These are phyloP conservation scores for Labroides dimidiatus DNA, from an alignment of 2,797 vertebrate genomes.

Conservation along the genomic window DNA sequence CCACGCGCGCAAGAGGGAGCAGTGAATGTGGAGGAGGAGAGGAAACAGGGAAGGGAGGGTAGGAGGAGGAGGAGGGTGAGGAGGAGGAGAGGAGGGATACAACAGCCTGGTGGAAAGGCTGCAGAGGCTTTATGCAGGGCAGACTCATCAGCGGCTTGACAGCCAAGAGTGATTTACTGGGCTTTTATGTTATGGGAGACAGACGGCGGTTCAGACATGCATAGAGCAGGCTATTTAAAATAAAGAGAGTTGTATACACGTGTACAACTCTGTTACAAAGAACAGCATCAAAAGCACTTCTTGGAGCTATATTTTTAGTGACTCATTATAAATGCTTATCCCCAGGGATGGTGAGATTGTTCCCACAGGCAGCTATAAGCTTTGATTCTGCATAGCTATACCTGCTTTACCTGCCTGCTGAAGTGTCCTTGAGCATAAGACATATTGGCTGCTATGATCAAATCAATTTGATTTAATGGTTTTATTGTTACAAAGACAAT, in stretches of 20 bases:
- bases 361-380: conserved; percentile 10
- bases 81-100: conserved; percentile 37
- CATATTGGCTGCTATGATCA: neutral
- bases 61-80: conserved; percentile 29
- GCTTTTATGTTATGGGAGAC: conserved; percentile 45
- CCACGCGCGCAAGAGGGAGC: conserved; percentile 78
- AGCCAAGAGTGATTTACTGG: conserved; percentile 67
- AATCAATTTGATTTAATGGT: neutral
- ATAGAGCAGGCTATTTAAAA: conserved; percentile 27
- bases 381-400: conserved; percentile 13
- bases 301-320: conserved; percentile 28
- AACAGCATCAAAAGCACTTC: conserved; percentile 6
- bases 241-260: conserved; percentile 13
- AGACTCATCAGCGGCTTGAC: conserved; percentile 64
- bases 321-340: conserved; percentile 29
- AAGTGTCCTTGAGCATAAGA: conserved; percentile 13
- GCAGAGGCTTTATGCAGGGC: conserved; percentile 68
- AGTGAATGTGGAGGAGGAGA: conserved; percentile 73
- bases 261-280: neutral
- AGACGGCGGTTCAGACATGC: conserved; percentile 42
- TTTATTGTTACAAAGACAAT: neutral
- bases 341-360: conserved; percentile 21
- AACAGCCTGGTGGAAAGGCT: conserved; percentile 65
- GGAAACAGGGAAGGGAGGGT: conserved; percentile 38
- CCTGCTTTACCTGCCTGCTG: conserved; percentile 15